phyloP scores from a whole-genome alignment of 2,797 vertebrate species.

The Prunella strophiata region DNA sequence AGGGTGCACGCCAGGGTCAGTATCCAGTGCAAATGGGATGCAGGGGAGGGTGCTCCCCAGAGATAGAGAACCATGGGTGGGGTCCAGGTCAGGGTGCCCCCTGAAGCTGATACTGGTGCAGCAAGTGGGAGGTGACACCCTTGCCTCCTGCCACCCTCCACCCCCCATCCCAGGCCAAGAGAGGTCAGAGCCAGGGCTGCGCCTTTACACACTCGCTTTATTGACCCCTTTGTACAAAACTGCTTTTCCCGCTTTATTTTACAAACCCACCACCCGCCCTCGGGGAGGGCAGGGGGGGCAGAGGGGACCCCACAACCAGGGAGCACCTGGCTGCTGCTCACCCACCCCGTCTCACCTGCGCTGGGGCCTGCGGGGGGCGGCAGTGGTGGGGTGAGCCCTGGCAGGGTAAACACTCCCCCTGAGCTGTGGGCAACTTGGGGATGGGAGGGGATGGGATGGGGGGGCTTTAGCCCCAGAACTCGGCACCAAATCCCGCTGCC shows the following conservation, averaged over 20 bases:
- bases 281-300: background rate
- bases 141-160: background rate
- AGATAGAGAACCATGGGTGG: rapidly evolving
- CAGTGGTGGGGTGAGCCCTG: background rate
- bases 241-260: slow-evolving; percentile 46
- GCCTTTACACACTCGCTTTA: slow-evolving; percentile 68
- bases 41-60: background rate
- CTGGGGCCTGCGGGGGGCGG: rapidly evolving
- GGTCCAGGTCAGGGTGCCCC: background rate
- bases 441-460: background rate
- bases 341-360: background rate
- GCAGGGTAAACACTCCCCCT: background rate
- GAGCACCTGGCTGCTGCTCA: background rate
- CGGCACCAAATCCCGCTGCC: background rate
- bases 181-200: background rate
- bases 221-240: slow-evolving; percentile 73
- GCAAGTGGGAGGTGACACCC: background rate
- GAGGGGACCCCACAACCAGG: background rate
- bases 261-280: background rate
- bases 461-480: background rate
- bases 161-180: rapidly evolving
- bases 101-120: background rate
- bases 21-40: background rate
- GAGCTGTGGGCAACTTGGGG: background rate
- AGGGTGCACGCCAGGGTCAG: background rate